A percentile compares a stretch with the other conserved stretches of the same genome.
Conservation (phyloP, 1,140 invertebrate species). For the Phymorhynchus buccinoides region DNA sequence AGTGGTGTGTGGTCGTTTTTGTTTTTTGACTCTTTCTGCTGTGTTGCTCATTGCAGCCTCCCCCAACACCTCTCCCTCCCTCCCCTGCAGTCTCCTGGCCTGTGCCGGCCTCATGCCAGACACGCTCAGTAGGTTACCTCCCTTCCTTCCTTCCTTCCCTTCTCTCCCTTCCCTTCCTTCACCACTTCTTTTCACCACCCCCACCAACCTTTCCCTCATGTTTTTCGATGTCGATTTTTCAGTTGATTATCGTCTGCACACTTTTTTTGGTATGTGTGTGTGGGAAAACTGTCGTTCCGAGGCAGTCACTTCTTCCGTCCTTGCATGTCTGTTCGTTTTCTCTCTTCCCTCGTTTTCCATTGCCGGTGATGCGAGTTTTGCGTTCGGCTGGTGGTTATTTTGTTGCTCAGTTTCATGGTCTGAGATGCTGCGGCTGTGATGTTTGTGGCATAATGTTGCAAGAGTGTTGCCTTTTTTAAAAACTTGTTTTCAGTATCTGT, state of each 20-base stretch:
- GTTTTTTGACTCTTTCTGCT: constrained; percentile 14
- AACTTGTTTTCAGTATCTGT: too few species aligned
- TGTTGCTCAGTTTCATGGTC: too few species aligned
- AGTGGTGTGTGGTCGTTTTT: too few species aligned
- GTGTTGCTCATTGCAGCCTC: constrained; percentile 53
- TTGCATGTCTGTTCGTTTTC: neutral
- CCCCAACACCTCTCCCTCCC: constrained; percentile 48
- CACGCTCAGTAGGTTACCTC: constrained; percentile 61
- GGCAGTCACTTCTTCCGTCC: too few species aligned
- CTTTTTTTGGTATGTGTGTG: neutral
- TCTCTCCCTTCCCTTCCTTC: neutral
- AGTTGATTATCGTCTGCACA: neutral
- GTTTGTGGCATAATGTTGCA: too few species aligned
- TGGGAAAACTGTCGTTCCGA: neutral
- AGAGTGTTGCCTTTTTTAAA: too few species aligned
- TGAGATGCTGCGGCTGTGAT: too few species aligned
- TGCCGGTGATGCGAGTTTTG: neutral
- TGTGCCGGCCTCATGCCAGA: constrained; percentile 66
- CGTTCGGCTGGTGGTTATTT: neutral
- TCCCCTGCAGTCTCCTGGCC: constrained; percentile 64
- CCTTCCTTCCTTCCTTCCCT: constrained; percentile 35
- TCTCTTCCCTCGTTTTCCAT: neutral
- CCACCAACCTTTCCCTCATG: too few species aligned
- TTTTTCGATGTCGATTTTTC: too few species aligned
- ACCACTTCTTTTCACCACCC: neutral